Evolutionary conservation across 2,797 vertebrate genomes (phyloP).

Genomic region (Uromys caudimaculatus): DNA sequence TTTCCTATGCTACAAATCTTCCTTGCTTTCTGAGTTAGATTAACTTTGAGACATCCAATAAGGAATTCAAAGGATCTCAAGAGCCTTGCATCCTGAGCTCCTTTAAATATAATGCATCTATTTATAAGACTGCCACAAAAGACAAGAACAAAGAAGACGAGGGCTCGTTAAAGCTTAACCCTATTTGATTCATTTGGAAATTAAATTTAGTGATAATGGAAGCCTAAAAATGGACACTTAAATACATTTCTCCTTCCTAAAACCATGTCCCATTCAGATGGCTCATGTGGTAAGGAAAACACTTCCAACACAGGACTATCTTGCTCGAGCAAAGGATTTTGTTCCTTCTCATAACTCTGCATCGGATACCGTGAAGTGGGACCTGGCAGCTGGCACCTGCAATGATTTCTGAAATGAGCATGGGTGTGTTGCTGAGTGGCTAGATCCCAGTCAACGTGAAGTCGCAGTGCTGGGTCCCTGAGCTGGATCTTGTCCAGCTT

Average conservation of each 20-base stretch:
- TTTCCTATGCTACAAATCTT: background rate
- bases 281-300: slow-evolving; percentile 4
- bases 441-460: background rate
- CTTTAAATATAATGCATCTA: slow-evolving; percentile 32
- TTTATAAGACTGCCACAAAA: slow-evolving; percentile 33
- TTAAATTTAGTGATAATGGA: slow-evolving; percentile 50
- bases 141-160: background rate
- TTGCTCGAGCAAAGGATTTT: background rate
- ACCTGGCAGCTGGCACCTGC: background rate
- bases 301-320: background rate
- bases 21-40: slow-evolving; percentile 21
- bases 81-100: background rate
- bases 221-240: background rate
- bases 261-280: slow-evolving; percentile 25
- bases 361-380: background rate
- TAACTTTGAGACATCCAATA: slow-evolving; percentile 18
- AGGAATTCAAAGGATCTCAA: slow-evolving; percentile 5
- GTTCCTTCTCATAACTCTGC: slow-evolving; percentile 1
- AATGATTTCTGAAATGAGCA: background rate
- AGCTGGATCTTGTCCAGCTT: background rate
- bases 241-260: slow-evolving; percentile 44
- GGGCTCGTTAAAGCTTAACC: slow-evolving; percentile 26
- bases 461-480: background rate
- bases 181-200: slow-evolving; percentile 57
- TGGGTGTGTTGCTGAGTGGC: background rate